Evolutionary conservation across 2,888 invertebrate genomes (phyloP).

Genomic region (Acronicta leporina): DNA sequence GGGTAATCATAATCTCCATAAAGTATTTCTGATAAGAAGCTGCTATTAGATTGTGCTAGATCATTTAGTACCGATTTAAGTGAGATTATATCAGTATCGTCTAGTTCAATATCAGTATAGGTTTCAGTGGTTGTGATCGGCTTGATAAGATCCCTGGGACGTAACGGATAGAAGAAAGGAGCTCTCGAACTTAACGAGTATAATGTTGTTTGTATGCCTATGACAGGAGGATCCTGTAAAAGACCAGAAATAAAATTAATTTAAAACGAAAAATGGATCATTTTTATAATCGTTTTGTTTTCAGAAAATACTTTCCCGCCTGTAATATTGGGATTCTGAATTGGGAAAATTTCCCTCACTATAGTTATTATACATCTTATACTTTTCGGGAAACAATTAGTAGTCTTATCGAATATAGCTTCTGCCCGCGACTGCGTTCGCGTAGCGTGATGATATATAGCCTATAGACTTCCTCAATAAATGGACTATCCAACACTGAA

Average conservation of each 20-base stretch:
- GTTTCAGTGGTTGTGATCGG: background rate
- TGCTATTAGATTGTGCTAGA: background rate
- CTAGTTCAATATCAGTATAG: background rate
- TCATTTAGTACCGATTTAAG: background rate
- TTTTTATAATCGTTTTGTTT: no score
- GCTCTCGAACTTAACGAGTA: no score
- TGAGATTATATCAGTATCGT: background rate
- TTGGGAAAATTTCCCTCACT: no score
- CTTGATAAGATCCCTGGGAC: background rate
- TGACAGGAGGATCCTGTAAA: slow-evolving; percentile 4
- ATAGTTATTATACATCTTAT: no score
- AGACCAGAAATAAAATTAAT: slow-evolving; percentile 3
- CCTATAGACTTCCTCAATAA: no score
- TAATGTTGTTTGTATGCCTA: background rate
- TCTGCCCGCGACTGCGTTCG: no score
- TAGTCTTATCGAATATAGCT: no score
- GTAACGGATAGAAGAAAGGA: background rate
- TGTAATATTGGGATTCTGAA: background rate
- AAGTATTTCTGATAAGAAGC: slow-evolving; percentile 11
- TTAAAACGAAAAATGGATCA: background rate
- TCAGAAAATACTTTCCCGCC: background rate
- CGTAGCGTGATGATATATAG: no score
- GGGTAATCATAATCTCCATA: slow-evolving; percentile 19
- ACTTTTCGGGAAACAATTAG: no score
- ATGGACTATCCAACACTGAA: no score